Evolutionary conservation across 2,888 invertebrate genomes (phyloP).

Genomic region (Acleris literana): DNA sequence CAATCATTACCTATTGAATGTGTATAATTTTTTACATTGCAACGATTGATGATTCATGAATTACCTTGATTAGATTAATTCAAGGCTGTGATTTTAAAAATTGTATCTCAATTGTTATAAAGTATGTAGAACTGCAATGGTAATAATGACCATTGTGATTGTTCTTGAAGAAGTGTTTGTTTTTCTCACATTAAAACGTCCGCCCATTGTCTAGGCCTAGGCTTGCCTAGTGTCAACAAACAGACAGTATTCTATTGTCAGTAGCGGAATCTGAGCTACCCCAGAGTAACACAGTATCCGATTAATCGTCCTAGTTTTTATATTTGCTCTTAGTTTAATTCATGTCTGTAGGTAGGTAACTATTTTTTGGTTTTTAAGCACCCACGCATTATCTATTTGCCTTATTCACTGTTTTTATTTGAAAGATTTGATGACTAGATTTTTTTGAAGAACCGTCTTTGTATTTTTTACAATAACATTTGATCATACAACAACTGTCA

Average conservation of each 20-base stretch:
- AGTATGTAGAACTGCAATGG: constrained; percentile 47
- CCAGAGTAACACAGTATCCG: background rate
- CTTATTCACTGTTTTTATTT: too few species aligned
- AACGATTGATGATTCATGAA: constrained; percentile 57
- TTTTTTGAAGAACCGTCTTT: too few species aligned
- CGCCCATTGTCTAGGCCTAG: constrained; percentile 64
- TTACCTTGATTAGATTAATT: constrained; percentile 59
- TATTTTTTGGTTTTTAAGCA: background rate
- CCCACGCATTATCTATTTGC: too few species aligned
- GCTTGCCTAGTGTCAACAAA: constrained; percentile 26
- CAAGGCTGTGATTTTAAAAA: constrained; percentile 51
- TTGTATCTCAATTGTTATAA: constrained; percentile 36
- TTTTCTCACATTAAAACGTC: constrained; percentile 68
- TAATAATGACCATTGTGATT: constrained; percentile 41
- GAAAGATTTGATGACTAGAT: too few species aligned
- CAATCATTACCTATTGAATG: constrained; percentile 45
- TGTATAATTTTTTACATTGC: constrained; percentile 51
- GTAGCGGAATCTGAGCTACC: constrained; percentile 7
- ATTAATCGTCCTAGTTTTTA: background rate
- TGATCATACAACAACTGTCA: too few species aligned
- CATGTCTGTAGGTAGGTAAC: background rate
- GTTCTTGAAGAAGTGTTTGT: constrained; percentile 46
- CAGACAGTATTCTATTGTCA: constrained; percentile 14
- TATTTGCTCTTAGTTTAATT: background rate
- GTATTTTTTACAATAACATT: too few species aligned